A percentile compares a stretch with the other conserved stretches of the same genome.
Evolutionary conservation across 2,888 invertebrate species (phyloP).

Genomic region (Acheta domesticus): DNA sequence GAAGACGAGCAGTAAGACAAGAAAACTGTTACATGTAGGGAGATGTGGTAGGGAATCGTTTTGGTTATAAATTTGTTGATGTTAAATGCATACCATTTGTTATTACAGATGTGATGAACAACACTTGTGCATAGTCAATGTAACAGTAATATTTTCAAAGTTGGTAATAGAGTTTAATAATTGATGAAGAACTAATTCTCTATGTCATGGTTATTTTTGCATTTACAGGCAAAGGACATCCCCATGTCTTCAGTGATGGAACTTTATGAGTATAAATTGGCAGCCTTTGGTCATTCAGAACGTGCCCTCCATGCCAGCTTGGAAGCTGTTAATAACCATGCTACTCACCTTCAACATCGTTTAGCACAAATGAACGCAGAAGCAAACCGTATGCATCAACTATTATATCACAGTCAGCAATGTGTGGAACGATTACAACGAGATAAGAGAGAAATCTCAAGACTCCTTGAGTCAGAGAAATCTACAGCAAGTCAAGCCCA

Average conservation of each 20-base stretch:
- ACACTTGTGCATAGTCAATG: too few relatives aligned
- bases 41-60: too few relatives aligned
- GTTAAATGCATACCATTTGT: too few relatives aligned
- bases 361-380: constrained; percentile 50
- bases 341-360: constrained; percentile 53
- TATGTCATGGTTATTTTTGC: neutral
- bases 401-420: constrained; percentile 52
- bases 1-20: too few relatives aligned
- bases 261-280: constrained; percentile 62
- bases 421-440: constrained; percentile 49
- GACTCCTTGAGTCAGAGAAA: constrained; percentile 28
- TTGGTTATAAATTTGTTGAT: too few relatives aligned
- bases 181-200: too few relatives aligned
- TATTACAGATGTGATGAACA: too few relatives aligned
- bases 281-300: constrained; percentile 54
- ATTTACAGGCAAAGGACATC: constrained; percentile 52
- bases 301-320: constrained; percentile 50
- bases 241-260: constrained; percentile 69
- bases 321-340: constrained; percentile 53
- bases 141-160: too few relatives aligned
- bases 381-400: constrained; percentile 52
- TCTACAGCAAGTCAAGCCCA: constrained; percentile 25
- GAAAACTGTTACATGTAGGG: too few relatives aligned
- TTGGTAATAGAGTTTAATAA: too few relatives aligned
- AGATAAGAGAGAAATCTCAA: constrained; percentile 41